Evolutionary conservation across 1,140 invertebrate genomes (phyloP).

Genomic region (Delia radicum): DNA sequence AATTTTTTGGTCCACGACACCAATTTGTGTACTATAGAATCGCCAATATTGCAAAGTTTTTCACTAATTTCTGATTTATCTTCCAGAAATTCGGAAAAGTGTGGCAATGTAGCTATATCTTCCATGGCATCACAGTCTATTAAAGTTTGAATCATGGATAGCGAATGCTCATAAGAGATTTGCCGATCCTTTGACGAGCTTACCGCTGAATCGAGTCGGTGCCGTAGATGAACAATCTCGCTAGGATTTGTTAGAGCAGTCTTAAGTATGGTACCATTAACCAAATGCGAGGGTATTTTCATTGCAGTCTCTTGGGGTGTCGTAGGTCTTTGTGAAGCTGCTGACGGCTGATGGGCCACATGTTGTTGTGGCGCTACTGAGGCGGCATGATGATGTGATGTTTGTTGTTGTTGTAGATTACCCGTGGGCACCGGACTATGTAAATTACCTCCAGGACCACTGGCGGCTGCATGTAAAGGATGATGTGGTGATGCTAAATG

Average conservation of each 20-base stretch:
- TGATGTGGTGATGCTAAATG: constrained; percentile 33
- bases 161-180: constrained; percentile 76
- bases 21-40: constrained; percentile 94
- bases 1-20: constrained; percentile 97
- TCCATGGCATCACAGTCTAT: constrained; percentile 95
- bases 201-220: constrained; percentile 81
- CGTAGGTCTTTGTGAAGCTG: constrained; percentile 38
- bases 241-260: constrained; percentile 91
- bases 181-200: constrained; percentile 81
- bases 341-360: constrained; percentile 33
- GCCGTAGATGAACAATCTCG: constrained; percentile 85
- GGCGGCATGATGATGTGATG: constrained; percentile 46
- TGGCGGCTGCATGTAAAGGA: constrained; percentile 34
- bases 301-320: constrained; percentile 51
- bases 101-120: constrained; percentile 87
- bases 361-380: constrained; percentile 39
- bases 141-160: constrained; percentile 84
- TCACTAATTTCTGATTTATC: constrained; percentile 88
- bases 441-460: constrained; percentile 2
- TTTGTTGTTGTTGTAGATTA: constrained; percentile 8
- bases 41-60: constrained; percentile 91
- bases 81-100: constrained; percentile 86
- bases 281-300: constrained; percentile 68
- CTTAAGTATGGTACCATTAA: constrained; percentile 90
- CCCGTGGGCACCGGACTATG: constrained; percentile 12